Conservation (phyloP, 2,113 vertebrate genomes). For the Clarias batrachus region DNA sequence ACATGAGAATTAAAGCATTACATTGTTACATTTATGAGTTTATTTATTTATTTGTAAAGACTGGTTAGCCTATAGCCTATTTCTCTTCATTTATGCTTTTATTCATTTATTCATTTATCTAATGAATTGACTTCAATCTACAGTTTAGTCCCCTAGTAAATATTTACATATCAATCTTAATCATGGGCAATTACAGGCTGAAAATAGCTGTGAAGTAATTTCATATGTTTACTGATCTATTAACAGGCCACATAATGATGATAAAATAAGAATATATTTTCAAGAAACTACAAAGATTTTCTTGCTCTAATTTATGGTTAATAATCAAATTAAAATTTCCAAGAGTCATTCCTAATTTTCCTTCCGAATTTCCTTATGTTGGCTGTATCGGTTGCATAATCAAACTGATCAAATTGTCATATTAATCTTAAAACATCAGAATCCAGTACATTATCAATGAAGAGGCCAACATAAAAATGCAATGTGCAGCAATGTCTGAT, state of each 20-base stretch:
- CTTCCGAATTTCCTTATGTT: too few species aligned
- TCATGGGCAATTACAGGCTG: not conserved
- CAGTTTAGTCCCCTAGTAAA: not conserved
- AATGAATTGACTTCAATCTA: not conserved
- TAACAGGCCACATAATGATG: not conserved
- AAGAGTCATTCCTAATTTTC: not conserved
- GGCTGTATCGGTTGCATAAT: conserved; percentile 6
- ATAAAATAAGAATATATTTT: not conserved
- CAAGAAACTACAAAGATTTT: not conserved
- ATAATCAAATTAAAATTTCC: not conserved
- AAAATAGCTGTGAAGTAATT: not conserved
- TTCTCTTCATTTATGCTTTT: not conserved
- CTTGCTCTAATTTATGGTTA: not conserved
- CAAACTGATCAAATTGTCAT: not conserved
- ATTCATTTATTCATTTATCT: not conserved
- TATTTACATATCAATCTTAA: not conserved
- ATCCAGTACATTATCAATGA: not conserved
- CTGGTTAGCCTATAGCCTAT: not conserved
- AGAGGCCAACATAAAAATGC: not conserved
- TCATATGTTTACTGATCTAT: not conserved
- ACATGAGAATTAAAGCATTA: not conserved
- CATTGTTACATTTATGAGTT: not conserved
- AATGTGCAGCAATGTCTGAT: conserved; percentile 2
- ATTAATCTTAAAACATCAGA: not conserved
- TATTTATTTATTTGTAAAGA: not conserved